Evolutionary conservation across 2,888 invertebrate species (phyloP), one percentile per base, ranked within the genome.

Genomic region (Eristalinus sepulchralis): DNA sequence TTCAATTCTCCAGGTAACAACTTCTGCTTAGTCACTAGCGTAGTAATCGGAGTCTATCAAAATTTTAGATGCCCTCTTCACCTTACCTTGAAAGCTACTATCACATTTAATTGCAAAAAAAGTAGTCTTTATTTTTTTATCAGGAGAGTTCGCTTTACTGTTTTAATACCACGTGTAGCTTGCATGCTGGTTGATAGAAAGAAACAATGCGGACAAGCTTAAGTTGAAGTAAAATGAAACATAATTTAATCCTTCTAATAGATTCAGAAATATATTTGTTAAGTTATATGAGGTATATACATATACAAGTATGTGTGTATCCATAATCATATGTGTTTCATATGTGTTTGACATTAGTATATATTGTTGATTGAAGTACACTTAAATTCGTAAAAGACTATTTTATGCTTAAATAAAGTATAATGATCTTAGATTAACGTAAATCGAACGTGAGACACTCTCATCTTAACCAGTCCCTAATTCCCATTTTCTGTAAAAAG

Each of bases 341-440:
- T 39, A 39, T 39, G n/a, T n/a, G n/a, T 47, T 47, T n/a, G n/a
- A 34, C 34, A 34, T 39, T 39, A 13, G 39, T 71, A 39, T 31
- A 66, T 59, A 59, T 31, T 60, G 53, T 57, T 60, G 55, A 20
- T 9, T 66, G 60, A 6, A 60, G n/a, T 64, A 64, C 60, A 60
- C 10, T 53, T 53, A 36, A 57, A 53, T 27, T 57, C 31, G 57
- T n/a, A 64, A 59, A 68, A 39, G 68, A 24, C 39, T 47, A 62
- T 17, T 11, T 31, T 68, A 60, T 22, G 47, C 76, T 85, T 82
- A 77, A 77, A 77, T 77, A 60, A 77, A 39, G 55, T 24, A 36
- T 17, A 76, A 60, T 31, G 59, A 63, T n/a, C 71, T 66, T 57
- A 47, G 20, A 27, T 22, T 70, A 57, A 64, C 13, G 20, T 34